Evolutionary conservation across 2,113 vertebrate species (phyloP), one percentile per base, ranked within the genome.

Genomic region (Tyto alba): DNA sequence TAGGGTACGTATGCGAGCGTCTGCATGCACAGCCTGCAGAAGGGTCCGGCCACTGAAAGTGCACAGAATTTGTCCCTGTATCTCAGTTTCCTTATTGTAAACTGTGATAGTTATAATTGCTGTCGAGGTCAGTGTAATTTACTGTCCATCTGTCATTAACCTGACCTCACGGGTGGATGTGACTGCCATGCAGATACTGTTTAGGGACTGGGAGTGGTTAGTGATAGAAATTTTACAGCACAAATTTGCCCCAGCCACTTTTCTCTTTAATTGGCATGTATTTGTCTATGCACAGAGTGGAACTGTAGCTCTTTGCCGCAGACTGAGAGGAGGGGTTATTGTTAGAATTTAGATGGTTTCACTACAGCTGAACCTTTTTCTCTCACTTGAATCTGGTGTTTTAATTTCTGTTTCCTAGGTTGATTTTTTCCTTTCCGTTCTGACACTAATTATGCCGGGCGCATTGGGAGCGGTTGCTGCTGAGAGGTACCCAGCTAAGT

Each of bases 31-130:
- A 10, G 11, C 85, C 93, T 21, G 66, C 15, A 11, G 14, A 14
- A 6, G 72, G 81, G 9, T 85, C 90, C 74, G 26, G n/a, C 59
- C 84, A 9, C 90, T 7, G 53, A 55, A 50, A 66, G 78, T 32
- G 77, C 55, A 0, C 85, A 89, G 92, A 16, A 79, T 90, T 94
- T 90, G 93, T 97, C 92, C 93, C 89, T 40, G 48, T 76, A 41
- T 77, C 95, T 97, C 95, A 57, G 78, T 88, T 96, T 97, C 98
- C 98, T 98, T 98, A 96, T 98, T 98, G 98, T 99, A 98, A 98
- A 97, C 98, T 97, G 96, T 97, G 98, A 98, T 98, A 98, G 98
- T 98, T 98, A 95, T 99, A 98, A 99, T 98, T 98, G 99, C 98
- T 97, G 98, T 96, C 93, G 98, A 98, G 98, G 98, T 98, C 97